A percentile compares a stretch with the other conserved stretches of the same genome.
Conservation (phyloP, 1,140 invertebrate species). For the Platorchestia sp. region DNA sequence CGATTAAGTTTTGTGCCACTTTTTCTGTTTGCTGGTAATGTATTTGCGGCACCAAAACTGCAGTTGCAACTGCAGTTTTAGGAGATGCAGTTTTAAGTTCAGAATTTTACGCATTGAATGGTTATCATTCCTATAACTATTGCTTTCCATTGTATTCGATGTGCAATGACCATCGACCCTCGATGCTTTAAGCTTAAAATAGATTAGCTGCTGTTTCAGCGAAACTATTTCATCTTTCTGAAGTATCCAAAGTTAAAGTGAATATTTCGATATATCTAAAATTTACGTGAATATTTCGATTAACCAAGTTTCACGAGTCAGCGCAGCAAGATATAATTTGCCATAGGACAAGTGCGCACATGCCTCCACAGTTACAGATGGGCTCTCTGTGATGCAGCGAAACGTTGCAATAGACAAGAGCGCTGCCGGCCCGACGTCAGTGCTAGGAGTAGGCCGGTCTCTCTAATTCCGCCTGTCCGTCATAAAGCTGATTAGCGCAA, state of each 20-base stretch:
- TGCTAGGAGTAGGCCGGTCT: neutral
- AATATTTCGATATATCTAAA: neutral
- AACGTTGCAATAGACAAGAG: neutral
- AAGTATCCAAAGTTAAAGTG: neutral
- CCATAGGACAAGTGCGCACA: neutral
- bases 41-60: neutral
- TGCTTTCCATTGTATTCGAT: neutral
- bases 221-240: neutral
- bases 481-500: neutral
- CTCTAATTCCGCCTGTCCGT: constrained; percentile 19
- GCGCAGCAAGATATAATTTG: neutral
- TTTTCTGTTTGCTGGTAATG: too few species aligned
- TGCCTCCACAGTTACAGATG: neutral
- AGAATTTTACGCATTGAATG: too few species aligned
- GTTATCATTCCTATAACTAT: too few species aligned
- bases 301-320: neutral
- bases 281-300: neutral
- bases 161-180: too few species aligned
- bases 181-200: neutral
- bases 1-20: too few species aligned
- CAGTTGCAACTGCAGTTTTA: too few species aligned
- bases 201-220: neutral
- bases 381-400: neutral
- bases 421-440: neutral
- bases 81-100: too few species aligned